These are phyloP conservation scores for Meteorus sp. DNA, from an alignment of 1,140 invertebrate species.

Conservation along the genomic window DNA sequence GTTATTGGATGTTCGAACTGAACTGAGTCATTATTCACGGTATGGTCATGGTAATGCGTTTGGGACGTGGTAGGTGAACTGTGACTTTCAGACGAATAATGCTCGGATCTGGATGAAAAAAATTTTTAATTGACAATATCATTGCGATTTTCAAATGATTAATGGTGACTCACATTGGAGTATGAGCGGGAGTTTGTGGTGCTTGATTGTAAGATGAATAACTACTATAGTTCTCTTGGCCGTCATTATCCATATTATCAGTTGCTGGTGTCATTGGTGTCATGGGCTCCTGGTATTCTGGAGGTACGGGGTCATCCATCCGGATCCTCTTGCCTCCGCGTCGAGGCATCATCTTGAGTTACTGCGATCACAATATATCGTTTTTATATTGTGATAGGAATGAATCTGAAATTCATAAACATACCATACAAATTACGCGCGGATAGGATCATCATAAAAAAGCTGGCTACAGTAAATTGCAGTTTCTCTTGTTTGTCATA, in stretches of 20 bases:
- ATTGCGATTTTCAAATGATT: not conserved
- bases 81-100: conserved; percentile 54
- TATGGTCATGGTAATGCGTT: conserved; percentile 50
- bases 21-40: conserved; percentile 30
- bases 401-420: no score
- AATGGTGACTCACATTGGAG: conserved; percentile 46
- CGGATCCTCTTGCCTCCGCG: conserved; percentile 85
- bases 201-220: conserved; percentile 56
- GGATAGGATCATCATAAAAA: no score
- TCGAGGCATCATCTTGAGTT: conserved; percentile 70
- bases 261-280: conserved; percentile 66
- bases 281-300: conserved; percentile 81
- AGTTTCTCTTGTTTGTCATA: no score
- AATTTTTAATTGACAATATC: conserved; percentile 14
- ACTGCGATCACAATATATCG: no score
- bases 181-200: conserved; percentile 56
- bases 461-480: no score
- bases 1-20: conserved; percentile 58
- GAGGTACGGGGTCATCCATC: conserved; percentile 85
- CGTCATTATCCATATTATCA: conserved; percentile 59
- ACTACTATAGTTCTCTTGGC: conserved; percentile 55
- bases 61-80: conserved; percentile 50
- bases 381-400: no score
- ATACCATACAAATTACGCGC: no score
- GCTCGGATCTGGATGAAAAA: conserved; percentile 42